These are phyloP conservation scores for Phengaris alcon DNA, from an alignment of 2,888 invertebrate species.

Conservation along the genomic window DNA sequence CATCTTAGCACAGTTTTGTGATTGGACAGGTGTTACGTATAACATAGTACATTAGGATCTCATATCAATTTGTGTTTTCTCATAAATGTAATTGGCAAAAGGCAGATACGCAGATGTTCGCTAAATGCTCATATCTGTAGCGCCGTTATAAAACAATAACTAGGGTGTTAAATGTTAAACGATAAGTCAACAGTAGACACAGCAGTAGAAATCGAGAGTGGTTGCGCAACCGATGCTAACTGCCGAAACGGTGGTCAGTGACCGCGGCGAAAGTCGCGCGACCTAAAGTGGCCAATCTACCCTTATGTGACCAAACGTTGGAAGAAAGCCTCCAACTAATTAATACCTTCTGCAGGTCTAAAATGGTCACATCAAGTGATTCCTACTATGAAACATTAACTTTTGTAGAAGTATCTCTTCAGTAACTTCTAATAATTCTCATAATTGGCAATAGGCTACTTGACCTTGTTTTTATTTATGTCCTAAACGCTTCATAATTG, in stretches of 20 bases:
- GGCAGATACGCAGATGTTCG: background rate
- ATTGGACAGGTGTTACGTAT: background rate
- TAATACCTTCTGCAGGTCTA: no score
- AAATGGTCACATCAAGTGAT: no score
- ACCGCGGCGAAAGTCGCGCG: conserved; percentile 63
- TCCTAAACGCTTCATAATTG: no score
- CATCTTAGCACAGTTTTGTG: no score
- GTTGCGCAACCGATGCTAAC: conserved; percentile 54
- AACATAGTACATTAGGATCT: background rate
- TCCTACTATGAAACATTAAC: no score
- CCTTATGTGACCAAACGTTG: background rate
- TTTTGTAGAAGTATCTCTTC: no score
- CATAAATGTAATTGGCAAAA: no score
- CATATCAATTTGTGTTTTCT: background rate
- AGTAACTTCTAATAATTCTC: no score
- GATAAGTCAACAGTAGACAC: background rate
- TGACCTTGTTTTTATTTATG: no score
- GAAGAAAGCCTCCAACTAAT: no score
- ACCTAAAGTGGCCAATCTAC: background rate
- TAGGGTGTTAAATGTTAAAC: background rate
- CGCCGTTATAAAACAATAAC: background rate
- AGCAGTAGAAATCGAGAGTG: conserved; percentile 70
- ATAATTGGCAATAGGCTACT: no score
- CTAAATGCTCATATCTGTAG: background rate
- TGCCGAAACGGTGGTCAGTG: conserved; percentile 66